These are phyloP conservation scores for Girardinichthys multiradiatus DNA, from an alignment of 2,113 vertebrate genomes.

Conservation along the genomic window DNA sequence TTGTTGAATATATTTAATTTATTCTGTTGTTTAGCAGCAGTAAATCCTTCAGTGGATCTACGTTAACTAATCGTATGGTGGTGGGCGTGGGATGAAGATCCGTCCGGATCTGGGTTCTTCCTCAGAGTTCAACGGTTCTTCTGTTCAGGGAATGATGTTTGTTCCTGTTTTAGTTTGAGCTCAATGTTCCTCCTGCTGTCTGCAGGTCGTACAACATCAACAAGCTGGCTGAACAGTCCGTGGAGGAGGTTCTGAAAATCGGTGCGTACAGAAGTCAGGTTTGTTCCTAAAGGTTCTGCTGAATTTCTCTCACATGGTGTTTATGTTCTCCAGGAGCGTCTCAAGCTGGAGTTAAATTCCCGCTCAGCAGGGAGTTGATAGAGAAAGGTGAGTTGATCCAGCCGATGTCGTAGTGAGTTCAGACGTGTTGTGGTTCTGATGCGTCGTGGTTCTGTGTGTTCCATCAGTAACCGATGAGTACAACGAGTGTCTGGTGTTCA, in stretches of 20 bases:
- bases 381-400: conserved; percentile 81
- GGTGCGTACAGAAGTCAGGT: conserved; percentile 77
- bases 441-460: not conserved
- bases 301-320: not conserved
- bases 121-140: too few relatives aligned
- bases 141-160: too few relatives aligned
- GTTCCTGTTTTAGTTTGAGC: too few relatives aligned
- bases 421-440: not conserved
- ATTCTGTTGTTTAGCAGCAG: too few relatives aligned
- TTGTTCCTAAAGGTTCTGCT: not conserved
- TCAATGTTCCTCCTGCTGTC: not conserved
- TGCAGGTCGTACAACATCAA: conserved; percentile 99
- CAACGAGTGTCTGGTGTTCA: conserved; percentile 91
- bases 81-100: too few relatives aligned
- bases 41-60: too few relatives aligned
- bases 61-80: too few relatives aligned
- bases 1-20: too few relatives aligned
- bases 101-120: too few relatives aligned
- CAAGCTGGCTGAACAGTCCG: conserved; percentile 89
- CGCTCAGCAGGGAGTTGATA: conserved; percentile 82
- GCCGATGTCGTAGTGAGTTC: not conserved
- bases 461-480: conserved; percentile 87
- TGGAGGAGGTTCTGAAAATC: conserved; percentile 91
- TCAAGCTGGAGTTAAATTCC: conserved; percentile 80
- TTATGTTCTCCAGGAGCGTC: conserved; percentile 79